phyloP scores from a whole-genome alignment of 2,113 vertebrate genomes.

The Calonectris borealis region DNA sequence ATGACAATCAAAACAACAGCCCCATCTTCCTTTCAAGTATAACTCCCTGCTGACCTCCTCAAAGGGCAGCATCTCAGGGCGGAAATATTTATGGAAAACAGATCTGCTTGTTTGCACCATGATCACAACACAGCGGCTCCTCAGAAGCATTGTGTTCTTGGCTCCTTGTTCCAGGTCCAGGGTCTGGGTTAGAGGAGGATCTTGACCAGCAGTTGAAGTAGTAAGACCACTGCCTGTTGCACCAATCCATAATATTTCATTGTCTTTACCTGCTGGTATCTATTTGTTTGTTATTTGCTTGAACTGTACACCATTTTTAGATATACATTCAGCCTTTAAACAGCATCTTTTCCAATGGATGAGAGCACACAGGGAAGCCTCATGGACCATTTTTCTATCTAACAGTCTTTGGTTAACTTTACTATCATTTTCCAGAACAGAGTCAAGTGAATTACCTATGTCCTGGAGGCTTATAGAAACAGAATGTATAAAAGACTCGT shows the following conservation, averaged over 20 bases:
- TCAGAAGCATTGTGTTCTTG: background rate
- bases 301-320: accelerated
- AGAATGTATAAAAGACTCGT: background rate
- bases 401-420: background rate
- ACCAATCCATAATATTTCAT: background rate
- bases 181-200: background rate
- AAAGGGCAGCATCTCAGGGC: background rate
- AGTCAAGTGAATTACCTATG: background rate
- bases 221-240: background rate
- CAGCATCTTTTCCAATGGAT: background rate
- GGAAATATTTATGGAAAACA: background rate
- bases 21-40: background rate
- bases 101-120: background rate
- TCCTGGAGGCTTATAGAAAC: background rate
- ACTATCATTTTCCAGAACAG: background rate
- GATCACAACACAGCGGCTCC: background rate
- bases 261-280: background rate
- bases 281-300: background rate
- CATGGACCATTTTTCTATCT: background rate
- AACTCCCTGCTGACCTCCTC: background rate
- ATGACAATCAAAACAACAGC: background rate
- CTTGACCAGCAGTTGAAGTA: background rate
- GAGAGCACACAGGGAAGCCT: background rate
- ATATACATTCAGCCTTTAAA: background rate
- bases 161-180: background rate